Conservation (phyloP, 2,888 invertebrate genomes). For the Strigamia maritima region DNA sequence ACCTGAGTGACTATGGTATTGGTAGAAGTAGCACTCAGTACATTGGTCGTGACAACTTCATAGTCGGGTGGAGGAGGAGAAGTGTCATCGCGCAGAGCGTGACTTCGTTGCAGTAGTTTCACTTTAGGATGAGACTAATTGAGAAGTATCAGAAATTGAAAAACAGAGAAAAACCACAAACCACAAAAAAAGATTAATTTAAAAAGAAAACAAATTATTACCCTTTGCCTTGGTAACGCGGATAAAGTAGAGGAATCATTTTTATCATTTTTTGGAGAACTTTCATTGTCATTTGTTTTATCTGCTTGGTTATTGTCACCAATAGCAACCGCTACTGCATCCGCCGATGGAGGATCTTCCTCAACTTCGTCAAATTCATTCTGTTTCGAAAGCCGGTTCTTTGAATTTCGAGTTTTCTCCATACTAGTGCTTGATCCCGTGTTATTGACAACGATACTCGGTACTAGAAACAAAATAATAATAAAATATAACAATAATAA, state of each 20-base stretch:
- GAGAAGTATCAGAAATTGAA: background rate
- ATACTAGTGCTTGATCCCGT: constrained; percentile 42
- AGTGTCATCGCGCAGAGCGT: constrained; percentile 83
- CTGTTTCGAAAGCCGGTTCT: constrained; percentile 49
- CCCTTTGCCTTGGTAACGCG: constrained; percentile 36
- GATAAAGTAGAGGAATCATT: constrained; percentile 26
- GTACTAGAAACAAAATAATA: constrained; percentile 44
- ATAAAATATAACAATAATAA: background rate
- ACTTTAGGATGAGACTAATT: constrained; percentile 44
- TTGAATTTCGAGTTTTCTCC: constrained; percentile 42
- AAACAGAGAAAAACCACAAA: background rate
- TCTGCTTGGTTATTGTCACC: background rate
- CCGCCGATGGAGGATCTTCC: constrained; percentile 46
- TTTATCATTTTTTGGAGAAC: constrained; percentile 25
- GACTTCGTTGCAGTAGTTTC: constrained; percentile 70
- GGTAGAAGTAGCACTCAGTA: constrained; percentile 42
- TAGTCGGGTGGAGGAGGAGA: constrained; percentile 53
- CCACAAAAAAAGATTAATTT: background rate
- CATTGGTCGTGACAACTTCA: constrained; percentile 45
- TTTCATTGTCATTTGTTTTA: constrained; percentile 4
- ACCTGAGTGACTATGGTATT: constrained; percentile 42
- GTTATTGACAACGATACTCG: constrained; percentile 49
- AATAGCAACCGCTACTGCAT: constrained; percentile 43
- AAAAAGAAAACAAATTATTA: background rate
- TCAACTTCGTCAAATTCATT: constrained; percentile 49